Base-by-base conservation (phyloP, 2,888 invertebrate species). In the Ormyrus nitidulus region DNA sequence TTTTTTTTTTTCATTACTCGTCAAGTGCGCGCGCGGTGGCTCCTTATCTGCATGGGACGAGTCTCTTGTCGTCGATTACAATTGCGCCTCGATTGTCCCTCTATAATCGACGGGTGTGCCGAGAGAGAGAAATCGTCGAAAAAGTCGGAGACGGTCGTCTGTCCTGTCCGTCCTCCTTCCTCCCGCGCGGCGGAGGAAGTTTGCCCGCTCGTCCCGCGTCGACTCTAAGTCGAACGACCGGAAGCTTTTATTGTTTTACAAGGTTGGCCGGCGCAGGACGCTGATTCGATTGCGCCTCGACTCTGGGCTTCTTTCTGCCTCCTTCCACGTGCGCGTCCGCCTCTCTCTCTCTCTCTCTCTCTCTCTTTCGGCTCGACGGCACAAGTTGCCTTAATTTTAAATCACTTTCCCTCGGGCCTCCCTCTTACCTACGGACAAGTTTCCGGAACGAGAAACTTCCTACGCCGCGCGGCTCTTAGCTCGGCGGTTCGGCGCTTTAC, bases 191-290 rank as follows among this genome's bases (percentile, higher is more conserved):
- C 19, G 34, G 34, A 34, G 34, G 34, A 34, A 34, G 34, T 34
- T 34, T 34, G n/a, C 53, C 72, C 61, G 53, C 62, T 53, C 61
- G 65, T 19, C 53, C 13, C 19, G 9, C 11, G 7, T 44, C 59
- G 44, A 2, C 71, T 11, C 56, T 34, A 64, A 56, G 19, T 19
- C n/a, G 34, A 34, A 83, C 84, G 83, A 84, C 88, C 89, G 89
- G 90, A 90, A 90, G 90, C 89, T 89, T 90, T 90, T 90, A 90
- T 89, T 89, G 90, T 89, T 89, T 89, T 89, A 90, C 90, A 89
- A 89, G 90, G 34, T 89, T 89, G 85, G 85, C 84, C 79, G 34
- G 79, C 68, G 44, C 66, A 73, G 84, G 82, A 82, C 80, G 77
- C 83, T 86, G 86, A 88, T 87, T 88, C 87, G 85, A 87, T 88